Evolutionary conservation across 1,140 invertebrate species (phyloP), one percentile per base, ranked within the genome.

Genomic region (Aphelinus atriplicis): DNA sequence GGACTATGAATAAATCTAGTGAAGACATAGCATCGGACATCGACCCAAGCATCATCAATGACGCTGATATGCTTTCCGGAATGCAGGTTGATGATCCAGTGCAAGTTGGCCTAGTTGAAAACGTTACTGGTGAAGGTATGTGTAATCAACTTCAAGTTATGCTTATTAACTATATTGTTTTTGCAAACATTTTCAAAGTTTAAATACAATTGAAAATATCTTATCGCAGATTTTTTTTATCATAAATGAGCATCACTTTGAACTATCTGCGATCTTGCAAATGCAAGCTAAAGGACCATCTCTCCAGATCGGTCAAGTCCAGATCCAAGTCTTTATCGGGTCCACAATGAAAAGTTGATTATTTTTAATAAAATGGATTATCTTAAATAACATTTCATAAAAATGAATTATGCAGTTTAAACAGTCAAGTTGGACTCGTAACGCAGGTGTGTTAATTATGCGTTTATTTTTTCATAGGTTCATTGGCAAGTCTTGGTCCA

Each of bases 401-500:
- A 26, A 26, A 26, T 26, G 26, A 26, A 26, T 26, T 26, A 26
- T 26, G 26, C 26, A 26, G 26, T 26, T 26, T 26, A 26, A 26
- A 26, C 26, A 26, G 26, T 26, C 26, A 26, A 26, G 26, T 26
- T 26, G 26, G 26, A 26, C 26, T 26, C 26, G 26, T 26, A 26
- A 26, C 26, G 26, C 26, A 26, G 26, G 26, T 26, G 26, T 26
- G 26, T 26, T 26, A 26, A 26, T 26, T 26, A 26, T 26, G 26
- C 26, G 26, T 26, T 26, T 26, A 26, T 26, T 26, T 26, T 26
- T 69, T 43, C 42, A n/a, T 60, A 77, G 82, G 83, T 60, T 86
- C 85, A 0, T 67, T 86, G 2, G 80, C 84, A 0, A 84, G 84
- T 5, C 75, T 89, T 61, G 88, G 88, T 2, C 81, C 88, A 0